Evolutionary conservation across 2,888 invertebrate genomes (phyloP).

Genomic region (Phragmatobia fuliginosa): DNA sequence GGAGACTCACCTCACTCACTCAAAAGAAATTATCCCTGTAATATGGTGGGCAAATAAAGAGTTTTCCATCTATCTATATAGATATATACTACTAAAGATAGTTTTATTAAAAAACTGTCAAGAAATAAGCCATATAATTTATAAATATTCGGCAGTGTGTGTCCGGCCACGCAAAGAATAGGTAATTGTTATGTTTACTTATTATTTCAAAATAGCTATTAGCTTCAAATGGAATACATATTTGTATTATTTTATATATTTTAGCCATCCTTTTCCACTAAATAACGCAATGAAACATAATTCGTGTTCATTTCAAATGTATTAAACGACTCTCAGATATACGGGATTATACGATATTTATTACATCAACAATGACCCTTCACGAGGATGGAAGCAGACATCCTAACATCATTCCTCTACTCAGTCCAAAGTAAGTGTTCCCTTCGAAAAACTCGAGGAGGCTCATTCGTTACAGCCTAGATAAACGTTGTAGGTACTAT

Average conservation of each 20-base stretch:
- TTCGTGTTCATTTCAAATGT: not conserved
- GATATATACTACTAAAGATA: too few relatives aligned
- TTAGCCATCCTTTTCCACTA: not conserved
- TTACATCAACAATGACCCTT: conserved; percentile 29
- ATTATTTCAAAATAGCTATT: too few relatives aligned
- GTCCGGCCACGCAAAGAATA: too few relatives aligned
- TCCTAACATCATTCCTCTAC: not conserved
- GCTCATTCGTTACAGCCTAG: conserved; percentile 2
- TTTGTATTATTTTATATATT: too few relatives aligned
- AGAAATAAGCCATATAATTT: too few relatives aligned
- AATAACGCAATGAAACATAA: not conserved
- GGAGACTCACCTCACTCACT: too few relatives aligned
- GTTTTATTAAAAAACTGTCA: too few relatives aligned
- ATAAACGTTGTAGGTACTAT: not conserved
- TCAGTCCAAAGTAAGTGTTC: conserved; percentile 16
- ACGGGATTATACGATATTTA: conserved; percentile 31
- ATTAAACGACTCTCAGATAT: not conserved
- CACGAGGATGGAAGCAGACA: conserved; percentile 10
- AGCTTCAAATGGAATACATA: not conserved
- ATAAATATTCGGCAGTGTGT: too few relatives aligned
- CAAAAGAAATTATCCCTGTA: too few relatives aligned
- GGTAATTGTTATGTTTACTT: too few relatives aligned
- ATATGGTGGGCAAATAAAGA: too few relatives aligned
- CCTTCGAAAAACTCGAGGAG: conserved; percentile 16
- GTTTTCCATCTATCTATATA: too few relatives aligned